Evolutionary conservation across 2,113 vertebrate species (phyloP).

Genomic region (Notothenia coriiceps): DNA sequence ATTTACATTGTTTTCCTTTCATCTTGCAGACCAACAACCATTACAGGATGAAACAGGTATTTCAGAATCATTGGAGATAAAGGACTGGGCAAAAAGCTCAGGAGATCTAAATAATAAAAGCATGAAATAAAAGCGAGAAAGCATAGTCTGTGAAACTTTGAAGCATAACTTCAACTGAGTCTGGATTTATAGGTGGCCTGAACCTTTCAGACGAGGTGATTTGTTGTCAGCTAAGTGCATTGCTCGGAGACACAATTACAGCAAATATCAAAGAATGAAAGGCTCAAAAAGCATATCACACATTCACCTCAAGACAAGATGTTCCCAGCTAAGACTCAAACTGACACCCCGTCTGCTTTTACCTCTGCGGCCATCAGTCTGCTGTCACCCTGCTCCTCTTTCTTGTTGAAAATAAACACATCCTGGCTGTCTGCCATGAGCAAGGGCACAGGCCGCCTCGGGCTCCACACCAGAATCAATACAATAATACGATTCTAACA

Average conservation of each 20-base stretch:
- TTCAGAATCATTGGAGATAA: not conserved
- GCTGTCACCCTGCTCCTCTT: slow-evolving; percentile 24
- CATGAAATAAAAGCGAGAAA: no score
- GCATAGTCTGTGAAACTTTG: no score
- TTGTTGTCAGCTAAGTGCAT: not conserved
- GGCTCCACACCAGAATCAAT: slow-evolving; percentile 55
- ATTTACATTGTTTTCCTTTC: not conserved
- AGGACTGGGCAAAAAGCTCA: not conserved
- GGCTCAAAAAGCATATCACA: slow-evolving; percentile 1
- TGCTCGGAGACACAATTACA: not conserved
- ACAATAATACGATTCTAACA: slow-evolving; percentile 58
- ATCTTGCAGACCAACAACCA: not conserved
- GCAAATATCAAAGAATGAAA: slow-evolving; percentile 6
- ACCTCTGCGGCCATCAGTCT: slow-evolving; percentile 28
- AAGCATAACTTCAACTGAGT: no score
- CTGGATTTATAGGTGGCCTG: not conserved
- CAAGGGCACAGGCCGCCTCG: slow-evolving; percentile 20
- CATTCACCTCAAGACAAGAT: slow-evolving; percentile 25
- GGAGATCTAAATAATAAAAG: not conserved
- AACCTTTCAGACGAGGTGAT: no score
- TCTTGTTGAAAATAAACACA: slow-evolving; percentile 12
- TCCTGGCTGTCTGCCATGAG: slow-evolving; percentile 36
- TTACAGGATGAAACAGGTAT: not conserved
- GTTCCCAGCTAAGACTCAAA: slow-evolving; percentile 29
- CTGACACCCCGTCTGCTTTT: slow-evolving; percentile 37